phyloP scores from a whole-genome alignment of 2,797 vertebrate genomes.

The Gallirallus australis region DNA sequence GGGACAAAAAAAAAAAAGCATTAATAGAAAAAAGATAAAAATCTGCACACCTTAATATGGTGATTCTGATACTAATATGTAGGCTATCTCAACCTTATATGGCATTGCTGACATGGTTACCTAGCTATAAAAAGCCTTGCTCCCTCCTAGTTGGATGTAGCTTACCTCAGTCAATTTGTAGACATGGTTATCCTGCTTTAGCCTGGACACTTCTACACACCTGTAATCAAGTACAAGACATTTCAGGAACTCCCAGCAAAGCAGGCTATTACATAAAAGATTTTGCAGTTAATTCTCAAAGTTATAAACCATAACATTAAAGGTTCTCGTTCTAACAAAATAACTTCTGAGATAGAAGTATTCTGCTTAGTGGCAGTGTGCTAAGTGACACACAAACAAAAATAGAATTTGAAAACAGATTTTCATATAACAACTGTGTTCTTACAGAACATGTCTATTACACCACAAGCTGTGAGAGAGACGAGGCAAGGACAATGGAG shows the following conservation, averaged over 20 bases:
- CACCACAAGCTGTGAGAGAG: not conserved
- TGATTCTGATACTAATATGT: not conserved
- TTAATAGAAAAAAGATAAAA: not conserved
- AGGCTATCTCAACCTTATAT: not conserved
- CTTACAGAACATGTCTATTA: not conserved
- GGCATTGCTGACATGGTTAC: not conserved
- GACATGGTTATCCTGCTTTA: not conserved
- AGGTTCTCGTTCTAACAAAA: not conserved
- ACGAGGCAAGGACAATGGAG: not conserved
- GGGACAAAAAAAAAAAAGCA: not conserved
- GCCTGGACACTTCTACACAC: not conserved
- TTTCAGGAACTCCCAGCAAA: not conserved
- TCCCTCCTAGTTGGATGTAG: not conserved
- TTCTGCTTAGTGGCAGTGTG: not conserved
- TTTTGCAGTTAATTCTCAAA: not conserved
- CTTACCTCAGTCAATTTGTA: not conserved
- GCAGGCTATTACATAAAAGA: rapidly evolving
- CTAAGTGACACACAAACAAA: not conserved
- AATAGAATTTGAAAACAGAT: not conserved
- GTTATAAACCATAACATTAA: not conserved
- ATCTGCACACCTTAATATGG: not conserved
- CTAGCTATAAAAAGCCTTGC: not conserved
- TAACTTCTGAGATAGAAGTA: not conserved
- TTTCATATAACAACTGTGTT: not conserved
- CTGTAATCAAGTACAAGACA: not conserved